Base-by-base conservation (phyloP, 1,140 invertebrate species). In the Propsilocerus akamusi region DNA sequence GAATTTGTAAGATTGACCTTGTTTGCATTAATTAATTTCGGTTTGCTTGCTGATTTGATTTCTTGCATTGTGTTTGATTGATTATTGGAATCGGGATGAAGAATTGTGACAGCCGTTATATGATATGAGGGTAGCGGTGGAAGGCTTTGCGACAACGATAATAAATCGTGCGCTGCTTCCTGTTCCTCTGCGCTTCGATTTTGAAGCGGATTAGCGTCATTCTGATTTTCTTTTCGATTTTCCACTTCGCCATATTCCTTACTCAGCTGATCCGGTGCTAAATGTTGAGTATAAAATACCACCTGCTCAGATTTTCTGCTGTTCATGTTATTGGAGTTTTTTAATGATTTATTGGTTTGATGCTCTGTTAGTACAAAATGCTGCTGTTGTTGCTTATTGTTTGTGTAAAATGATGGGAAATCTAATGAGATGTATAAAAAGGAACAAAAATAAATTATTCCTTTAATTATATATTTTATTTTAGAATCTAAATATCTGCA, bases 91-190 rank as follows among this genome's bases (percentile, higher is more conserved):
- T 58, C 54, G 47, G 66, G 57, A 50, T 67, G 58, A 49, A 70
- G 68, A 25, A 74, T 73, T 49, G 72, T 72, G 14, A 75, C 71
- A 49, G 34, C 34, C 14, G 34, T 41, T 0, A 78, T 73, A 41
- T 74, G 73, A 0, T 79, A 80, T 0, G 77, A 76, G 24, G 78
- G 77, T 10, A 86, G 64, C 0, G 83, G 82, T 0, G 83, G 84
- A 49, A 86, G 58, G 30, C 83, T 84, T 50, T 85, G 75, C 3
- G 83, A 85, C 10, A 89, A 67, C 51, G 86, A 86, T 12, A 89
- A 65, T n/a, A 89, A 68, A 59, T 87, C 85, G 57, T 87, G 85
- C 1, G 86, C 86, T 4, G 83, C 85, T 66, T 86, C 84, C 2
- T 82, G 86, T 60, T 89, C 86, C 55, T 83, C 84, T 2, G 78